A percentile compares a stretch with the other conserved stretches of the same genome.
Evolutionary conservation across 2,797 vertebrate genomes (phyloP).

Genomic region (Sphenopsis melanotis): DNA sequence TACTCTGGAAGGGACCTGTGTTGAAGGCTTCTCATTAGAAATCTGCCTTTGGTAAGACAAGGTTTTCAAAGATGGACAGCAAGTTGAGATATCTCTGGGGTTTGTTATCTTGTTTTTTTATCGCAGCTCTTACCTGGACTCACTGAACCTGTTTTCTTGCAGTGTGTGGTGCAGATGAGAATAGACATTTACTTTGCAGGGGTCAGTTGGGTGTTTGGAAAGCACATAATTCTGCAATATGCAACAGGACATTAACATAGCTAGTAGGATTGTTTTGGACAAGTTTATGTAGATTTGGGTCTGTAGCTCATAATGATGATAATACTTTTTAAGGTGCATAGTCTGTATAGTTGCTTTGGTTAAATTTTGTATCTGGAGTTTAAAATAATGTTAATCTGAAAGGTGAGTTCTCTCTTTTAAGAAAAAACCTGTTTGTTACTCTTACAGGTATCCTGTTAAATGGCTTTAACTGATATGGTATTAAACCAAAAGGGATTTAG

Average conservation of each 20-base stretch:
- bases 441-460: not conserved
- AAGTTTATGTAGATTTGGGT: not conserved
- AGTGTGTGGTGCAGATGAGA: not conserved
- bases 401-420: not conserved
- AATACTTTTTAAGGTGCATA: not conserved
- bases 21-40: not conserved
- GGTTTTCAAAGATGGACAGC: not conserved
- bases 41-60: not conserved
- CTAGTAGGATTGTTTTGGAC: not conserved
- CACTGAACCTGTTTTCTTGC: not conserved
- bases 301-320: not conserved
- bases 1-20: not conserved
- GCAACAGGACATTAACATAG: fast-evolving
- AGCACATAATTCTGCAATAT: fast-evolving
- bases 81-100: not conserved
- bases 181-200: not conserved
- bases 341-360: not conserved
- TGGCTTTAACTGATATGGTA: not conserved
- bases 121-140: not conserved
- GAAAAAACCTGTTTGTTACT: not conserved
- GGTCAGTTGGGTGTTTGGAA: not conserved
- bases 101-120: not conserved
- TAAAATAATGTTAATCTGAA: not conserved
- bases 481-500: not conserved
- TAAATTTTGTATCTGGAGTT: not conserved